phyloP scores from a whole-genome alignment of 2,113 vertebrate species.

The Clarias batrachus region DNA sequence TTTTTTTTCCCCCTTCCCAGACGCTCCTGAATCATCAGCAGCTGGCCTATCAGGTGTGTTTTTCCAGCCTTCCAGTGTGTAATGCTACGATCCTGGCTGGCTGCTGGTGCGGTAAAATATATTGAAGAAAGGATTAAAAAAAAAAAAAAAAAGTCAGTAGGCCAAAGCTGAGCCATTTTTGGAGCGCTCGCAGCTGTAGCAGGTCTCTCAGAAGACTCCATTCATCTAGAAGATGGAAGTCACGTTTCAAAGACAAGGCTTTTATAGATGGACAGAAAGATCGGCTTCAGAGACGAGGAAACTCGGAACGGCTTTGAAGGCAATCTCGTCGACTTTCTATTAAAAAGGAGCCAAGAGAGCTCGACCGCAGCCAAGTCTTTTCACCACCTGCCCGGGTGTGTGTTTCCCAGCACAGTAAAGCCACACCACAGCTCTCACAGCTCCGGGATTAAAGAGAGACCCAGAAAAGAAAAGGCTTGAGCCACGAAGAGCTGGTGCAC shows the following conservation, averaged over 20 bases:
- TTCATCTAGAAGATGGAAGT: slow-evolving; percentile 38
- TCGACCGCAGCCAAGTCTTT: slow-evolving; percentile 3
- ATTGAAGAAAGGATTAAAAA: slow-evolving; percentile 2
- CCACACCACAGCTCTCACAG: slow-evolving; percentile 23
- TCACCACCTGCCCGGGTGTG: slow-evolving; percentile 31
- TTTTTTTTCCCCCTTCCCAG: neutral
- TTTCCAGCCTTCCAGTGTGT: slow-evolving; percentile 22
- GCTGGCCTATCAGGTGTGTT: neutral
- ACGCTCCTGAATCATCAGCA: slow-evolving; percentile 2
- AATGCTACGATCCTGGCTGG: neutral
- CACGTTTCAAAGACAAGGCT: slow-evolving; percentile 43
- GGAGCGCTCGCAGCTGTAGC: neutral
- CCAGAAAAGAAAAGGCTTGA: neutral
- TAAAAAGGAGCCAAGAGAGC: slow-evolving; percentile 31
- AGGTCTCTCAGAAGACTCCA: slow-evolving; percentile 16
- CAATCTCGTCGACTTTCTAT: neutral
- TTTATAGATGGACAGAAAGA: slow-evolving; percentile 31
- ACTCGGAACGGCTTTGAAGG: slow-evolving; percentile 34
- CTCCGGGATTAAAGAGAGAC: neutral
- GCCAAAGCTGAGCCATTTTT: neutral
- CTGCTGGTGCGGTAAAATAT: neutral
- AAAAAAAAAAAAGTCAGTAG: neutral
- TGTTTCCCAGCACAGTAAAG: slow-evolving; percentile 40
- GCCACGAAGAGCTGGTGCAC: neutral
- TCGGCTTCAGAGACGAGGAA: slow-evolving; percentile 24